These are phyloP conservation scores for Ormyrus pomaceus DNA, from an alignment of 2,888 invertebrate species.

Conservation along the genomic window DNA sequence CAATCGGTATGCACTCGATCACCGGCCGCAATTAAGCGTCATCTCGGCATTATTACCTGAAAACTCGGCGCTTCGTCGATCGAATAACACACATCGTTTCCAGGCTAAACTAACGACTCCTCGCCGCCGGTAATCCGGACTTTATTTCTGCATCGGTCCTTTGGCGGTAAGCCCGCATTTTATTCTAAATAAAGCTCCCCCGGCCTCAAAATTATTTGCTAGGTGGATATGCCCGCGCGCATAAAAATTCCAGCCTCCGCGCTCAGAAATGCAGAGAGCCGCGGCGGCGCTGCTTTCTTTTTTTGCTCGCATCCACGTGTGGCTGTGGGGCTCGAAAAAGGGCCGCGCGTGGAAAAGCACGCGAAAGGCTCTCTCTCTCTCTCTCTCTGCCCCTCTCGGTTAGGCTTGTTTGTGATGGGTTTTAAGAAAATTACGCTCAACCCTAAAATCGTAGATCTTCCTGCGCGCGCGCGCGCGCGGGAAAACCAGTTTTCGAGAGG, in stretches of 20 bases:
- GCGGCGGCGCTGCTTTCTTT: neutral
- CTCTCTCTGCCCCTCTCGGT: neutral
- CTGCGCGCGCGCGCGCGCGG: conserved; percentile 17
- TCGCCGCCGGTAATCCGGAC: conserved; percentile 3
- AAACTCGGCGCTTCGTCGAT: conserved; percentile 7
- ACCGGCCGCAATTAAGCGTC: no score
- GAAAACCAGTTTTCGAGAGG: conserved; percentile 52
- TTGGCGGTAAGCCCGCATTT: neutral
- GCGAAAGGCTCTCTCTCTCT: conserved; percentile 10
- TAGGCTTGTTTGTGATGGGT: conserved; percentile 31
- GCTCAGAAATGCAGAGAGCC: conserved; percentile 22
- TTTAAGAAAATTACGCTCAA: conserved; percentile 46
- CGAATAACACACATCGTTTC: conserved; percentile 41
- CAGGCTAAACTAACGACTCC: conserved; percentile 6
- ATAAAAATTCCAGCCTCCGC: conserved; percentile 37
- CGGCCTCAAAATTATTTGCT: conserved; percentile 20
- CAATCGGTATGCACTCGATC: no score
- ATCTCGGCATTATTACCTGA: no score
- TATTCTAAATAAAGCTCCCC: conserved; percentile 44
- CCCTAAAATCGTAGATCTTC: conserved; percentile 54
- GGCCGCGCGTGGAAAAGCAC: conserved; percentile 18
- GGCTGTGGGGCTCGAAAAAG: neutral
- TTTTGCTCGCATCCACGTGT: neutral
- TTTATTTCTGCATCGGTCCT: neutral
- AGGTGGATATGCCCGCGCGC: conserved; percentile 5